Conservation (phyloP, 2,113 vertebrate genomes). For the Laterallus jamaicensis region DNA sequence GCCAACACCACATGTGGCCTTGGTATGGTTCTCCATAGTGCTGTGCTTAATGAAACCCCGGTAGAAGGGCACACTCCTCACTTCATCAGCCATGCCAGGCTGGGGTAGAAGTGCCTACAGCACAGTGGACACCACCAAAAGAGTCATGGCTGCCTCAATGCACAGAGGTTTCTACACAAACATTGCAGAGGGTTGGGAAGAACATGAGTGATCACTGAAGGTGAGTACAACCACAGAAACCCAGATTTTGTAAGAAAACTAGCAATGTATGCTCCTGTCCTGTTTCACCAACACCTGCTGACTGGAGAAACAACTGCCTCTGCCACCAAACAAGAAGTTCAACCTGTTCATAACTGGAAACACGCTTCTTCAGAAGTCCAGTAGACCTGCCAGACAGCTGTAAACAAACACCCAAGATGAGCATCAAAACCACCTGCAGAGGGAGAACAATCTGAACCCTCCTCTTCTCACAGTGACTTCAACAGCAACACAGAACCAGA, state of each 20-base stretch:
- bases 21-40: background rate
- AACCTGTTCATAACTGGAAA: background rate
- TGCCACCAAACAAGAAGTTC: background rate
- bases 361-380: background rate
- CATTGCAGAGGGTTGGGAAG: background rate
- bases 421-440: rapidly evolving
- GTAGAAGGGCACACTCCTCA: rapidly evolving
- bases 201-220: background rate
- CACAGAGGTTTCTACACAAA: background rate
- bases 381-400: background rate
- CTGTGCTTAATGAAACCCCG: background rate
- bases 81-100: background rate
- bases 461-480: background rate
- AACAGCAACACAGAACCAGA: rapidly evolving
- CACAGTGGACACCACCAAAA: background rate
- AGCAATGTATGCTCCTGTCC: rapidly evolving
- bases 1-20: rapidly evolving
- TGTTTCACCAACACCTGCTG: background rate
- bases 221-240: rapidly evolving
- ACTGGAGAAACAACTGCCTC: background rate
- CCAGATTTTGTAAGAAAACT: background rate
- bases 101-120: too few relatives aligned
- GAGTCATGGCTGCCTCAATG: background rate
- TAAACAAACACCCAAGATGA: background rate
- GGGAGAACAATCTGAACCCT: background rate